Evolutionary conservation across 2,113 vertebrate species (phyloP).

Genomic region (Varanus komodoensis): DNA sequence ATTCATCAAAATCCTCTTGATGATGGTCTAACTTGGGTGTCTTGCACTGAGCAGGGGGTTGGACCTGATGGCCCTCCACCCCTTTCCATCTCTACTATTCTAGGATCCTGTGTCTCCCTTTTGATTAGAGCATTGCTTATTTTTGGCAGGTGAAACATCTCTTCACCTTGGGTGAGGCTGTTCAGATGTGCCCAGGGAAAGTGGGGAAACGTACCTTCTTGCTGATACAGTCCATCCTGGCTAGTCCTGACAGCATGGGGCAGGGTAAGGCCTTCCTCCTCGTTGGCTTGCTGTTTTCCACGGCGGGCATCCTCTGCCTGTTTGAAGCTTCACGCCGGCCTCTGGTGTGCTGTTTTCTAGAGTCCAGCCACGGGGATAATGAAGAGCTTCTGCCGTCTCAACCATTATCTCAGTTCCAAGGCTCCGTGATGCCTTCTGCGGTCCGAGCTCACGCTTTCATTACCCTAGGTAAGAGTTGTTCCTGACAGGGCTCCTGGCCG

Average conservation of each 20-base stretch:
- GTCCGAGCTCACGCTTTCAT: slow-evolving; percentile 91
- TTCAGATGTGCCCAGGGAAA: slow-evolving; percentile 87
- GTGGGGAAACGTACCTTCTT: slow-evolving; percentile 85
- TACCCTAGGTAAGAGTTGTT: slow-evolving; percentile 82
- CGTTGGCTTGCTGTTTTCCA: background rate
- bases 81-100: no score
- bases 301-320: rapidly evolving
- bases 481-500: rapidly evolving
- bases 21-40: background rate
- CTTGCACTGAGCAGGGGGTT: no score
- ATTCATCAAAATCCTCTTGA: slow-evolving; percentile 7
- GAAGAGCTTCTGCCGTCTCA: slow-evolving; percentile 72
- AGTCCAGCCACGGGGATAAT: background rate
- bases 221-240: slow-evolving; percentile 91
- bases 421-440: slow-evolving; percentile 80
- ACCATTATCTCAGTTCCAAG: slow-evolving; percentile 81
- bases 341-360: slow-evolving; percentile 40
- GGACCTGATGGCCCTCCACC: no score
- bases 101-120: slow-evolving; percentile 13
- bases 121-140: slow-evolving; percentile 42
- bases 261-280: slow-evolving; percentile 70
- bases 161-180: slow-evolving; percentile 89
- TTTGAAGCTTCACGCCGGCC: background rate
- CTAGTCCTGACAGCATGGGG: slow-evolving; percentile 69
- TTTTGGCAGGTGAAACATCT: slow-evolving; percentile 87